phyloP scores from a whole-genome alignment of 2,888 invertebrate species.

The Myopa testacea region DNA sequence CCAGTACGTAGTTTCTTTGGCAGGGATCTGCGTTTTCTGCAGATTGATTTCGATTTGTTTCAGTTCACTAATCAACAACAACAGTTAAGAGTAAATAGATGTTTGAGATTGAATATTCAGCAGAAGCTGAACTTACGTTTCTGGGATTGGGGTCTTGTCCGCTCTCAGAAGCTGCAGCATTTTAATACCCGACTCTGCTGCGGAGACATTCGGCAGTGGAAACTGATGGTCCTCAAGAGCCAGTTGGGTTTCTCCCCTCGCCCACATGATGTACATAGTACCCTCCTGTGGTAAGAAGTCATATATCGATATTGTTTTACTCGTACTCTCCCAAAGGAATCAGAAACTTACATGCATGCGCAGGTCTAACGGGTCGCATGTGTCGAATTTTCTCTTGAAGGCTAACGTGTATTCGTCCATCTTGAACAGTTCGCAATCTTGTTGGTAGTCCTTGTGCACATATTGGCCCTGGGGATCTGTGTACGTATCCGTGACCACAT shows the following conservation, averaged over 20 bases:
- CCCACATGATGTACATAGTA: conserved; percentile 90
- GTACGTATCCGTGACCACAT: conserved; percentile 77
- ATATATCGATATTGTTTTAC: conserved; percentile 29
- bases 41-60: conserved; percentile 74
- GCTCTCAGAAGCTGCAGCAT: conserved; percentile 76
- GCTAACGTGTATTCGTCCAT: conserved; percentile 77
- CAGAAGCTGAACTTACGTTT: conserved; percentile 58
- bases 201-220: conserved; percentile 65
- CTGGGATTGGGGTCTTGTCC: conserved; percentile 67
- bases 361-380: conserved; percentile 79
- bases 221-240: conserved; percentile 65
- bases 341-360: conserved; percentile 64
- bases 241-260: conserved; percentile 80
- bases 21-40: conserved; percentile 80
- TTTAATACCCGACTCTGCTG: conserved; percentile 77
- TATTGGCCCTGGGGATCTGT: conserved; percentile 75
- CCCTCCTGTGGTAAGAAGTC: conserved; percentile 75
- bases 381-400: conserved; percentile 84
- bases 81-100: no score
- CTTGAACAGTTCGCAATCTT: conserved; percentile 76
- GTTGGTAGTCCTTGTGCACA: conserved; percentile 76
- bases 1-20: conserved; percentile 96
- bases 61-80: conserved; percentile 62
- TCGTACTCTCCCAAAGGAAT: neutral
- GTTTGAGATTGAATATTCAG: no score